Evolutionary conservation across 2,797 vertebrate species (phyloP), one percentile per base, ranked within the genome.

Genomic region (Molossus alvarezi): DNA sequence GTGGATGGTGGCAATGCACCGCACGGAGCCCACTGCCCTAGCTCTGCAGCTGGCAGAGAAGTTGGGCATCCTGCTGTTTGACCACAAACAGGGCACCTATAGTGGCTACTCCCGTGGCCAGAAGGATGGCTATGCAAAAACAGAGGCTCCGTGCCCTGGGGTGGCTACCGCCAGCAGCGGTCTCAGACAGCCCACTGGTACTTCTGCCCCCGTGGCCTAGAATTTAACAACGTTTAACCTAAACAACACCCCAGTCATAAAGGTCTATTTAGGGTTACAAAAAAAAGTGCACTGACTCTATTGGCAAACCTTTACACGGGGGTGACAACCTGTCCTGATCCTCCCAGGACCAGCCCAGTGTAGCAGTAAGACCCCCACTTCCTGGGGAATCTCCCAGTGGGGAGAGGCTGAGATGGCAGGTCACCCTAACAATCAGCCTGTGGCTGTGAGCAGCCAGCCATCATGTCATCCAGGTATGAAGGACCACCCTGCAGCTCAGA

Each of bases 1-100:
- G 0, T 99, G 99, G 98, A 99, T 99, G 0, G 99, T 99, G 80
- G 98, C 99, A 97, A 99, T 99, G 99, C 99, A 99, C 97, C 99
- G 99, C 84, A 99, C 99, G 0, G 99, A 99, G 97, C 99, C 99
- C 95, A 99, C 99, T 1, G 99, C 99, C 81, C 99, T 99, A 98
- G 99, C 99, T 0, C 98, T 99, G 95, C 98, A 99, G 98, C 98
- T 99, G 97, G 99, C 99, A 0, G 99, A 99, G 98, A 99, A 99
- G 85, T 98, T 99, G 92, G 99, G 99, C 25, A 99, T 98, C 94
- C 95, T 99, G 95, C 99, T 99, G 6, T 99, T 98, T 9, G 99
- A 99, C 98, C 99, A 99, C 6, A 99, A 99, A 91, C 99, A 99
- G 95, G 99, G 99, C 1, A 97, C 99, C 96, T 99, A 99, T 0